Base-by-base conservation (phyloP, 2,113 vertebrate genomes). In the Coptodon rendalli region DNA sequence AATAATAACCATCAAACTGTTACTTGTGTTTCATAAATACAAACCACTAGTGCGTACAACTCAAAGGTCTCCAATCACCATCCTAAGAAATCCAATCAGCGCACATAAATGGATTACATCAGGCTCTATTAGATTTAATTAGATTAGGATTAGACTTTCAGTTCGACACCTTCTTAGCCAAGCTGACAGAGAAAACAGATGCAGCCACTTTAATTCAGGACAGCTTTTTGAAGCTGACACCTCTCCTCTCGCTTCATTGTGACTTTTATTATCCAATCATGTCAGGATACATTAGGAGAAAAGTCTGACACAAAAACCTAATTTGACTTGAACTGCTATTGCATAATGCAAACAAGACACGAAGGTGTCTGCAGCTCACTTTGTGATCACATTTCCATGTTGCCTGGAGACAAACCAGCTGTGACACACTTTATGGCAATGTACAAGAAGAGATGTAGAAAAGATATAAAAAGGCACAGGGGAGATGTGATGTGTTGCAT, bases 231-330 rank as follows among this genome's bases (percentile, higher is more conserved):
- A 86, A 54, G 85, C 53, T 82, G 84, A 27, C 17, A 2, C 63
- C 43, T 4, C 48, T 87, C 86, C 52, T 80, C 48, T 81, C 10
- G 14, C 83, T 89, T 92, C 22, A 85, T 87, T 38, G 81, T 86
- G 83, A 80, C 56, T 89, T 89, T 89, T 81, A 88, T 88, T 86
- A 88, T 86, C 87, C 56, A 81, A 84, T 91, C 34, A 89, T 54
- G 87, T 31, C 91, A 89, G 87, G 78, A 79, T 4, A 17, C 80
- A 81, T 91, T 81, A 93, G 73, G 61, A 81, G 78, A 38, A 56
- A 22, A 38, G 76, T 59, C 73, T 31, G 59, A 71, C 9, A 82
- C 54, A 24, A 59, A 89, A 91, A 90, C 87, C 53, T 34, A 82
- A 92, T 93, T 87, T 89, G 61, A 87, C 78, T 82, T 61, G 31